phyloP scores from a whole-genome alignment of 2,888 invertebrate species.

The Lasioglossum malachurum region DNA sequence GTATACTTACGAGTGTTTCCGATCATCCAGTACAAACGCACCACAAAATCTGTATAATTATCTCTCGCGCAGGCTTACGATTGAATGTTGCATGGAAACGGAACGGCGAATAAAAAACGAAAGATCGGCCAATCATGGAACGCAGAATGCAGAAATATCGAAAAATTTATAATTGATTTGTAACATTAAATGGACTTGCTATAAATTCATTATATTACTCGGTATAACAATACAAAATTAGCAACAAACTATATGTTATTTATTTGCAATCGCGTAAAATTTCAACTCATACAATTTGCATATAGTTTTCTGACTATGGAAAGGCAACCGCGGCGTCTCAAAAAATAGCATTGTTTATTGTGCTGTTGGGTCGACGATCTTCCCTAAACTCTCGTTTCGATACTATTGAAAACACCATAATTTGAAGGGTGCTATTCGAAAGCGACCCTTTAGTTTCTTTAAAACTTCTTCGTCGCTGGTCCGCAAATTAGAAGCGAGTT shows the following conservation, averaged over 20 bases:
- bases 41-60: conserved; percentile 71
- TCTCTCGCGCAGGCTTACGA: conserved; percentile 27
- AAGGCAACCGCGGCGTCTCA: background rate
- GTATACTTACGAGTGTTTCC: conserved; percentile 69
- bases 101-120: background rate
- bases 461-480: conserved; percentile 40
- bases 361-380: conserved; percentile 16
- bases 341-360: conserved; percentile 20
- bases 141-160: background rate
- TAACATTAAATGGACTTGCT: background rate
- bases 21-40: conserved; percentile 60
- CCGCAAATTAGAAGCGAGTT: conserved; percentile 53
- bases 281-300: background rate
- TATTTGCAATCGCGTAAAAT: background rate
- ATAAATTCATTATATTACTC: no score
- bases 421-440: conserved; percentile 31
- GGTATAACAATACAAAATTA: background rate
- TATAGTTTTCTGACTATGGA: background rate
- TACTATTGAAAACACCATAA: conserved; percentile 39
- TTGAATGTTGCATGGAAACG: conserved; percentile 28
- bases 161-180: background rate
- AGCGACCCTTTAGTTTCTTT: conserved; percentile 15
- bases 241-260: background rate
- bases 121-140: background rate
- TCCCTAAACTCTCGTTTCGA: conserved; percentile 13